These are phyloP conservation scores for Mnemiopsis leidyi DNA, from an alignment of 37 sponge, comb jelly and placozoan species.

Conservation along the genomic window DNA sequence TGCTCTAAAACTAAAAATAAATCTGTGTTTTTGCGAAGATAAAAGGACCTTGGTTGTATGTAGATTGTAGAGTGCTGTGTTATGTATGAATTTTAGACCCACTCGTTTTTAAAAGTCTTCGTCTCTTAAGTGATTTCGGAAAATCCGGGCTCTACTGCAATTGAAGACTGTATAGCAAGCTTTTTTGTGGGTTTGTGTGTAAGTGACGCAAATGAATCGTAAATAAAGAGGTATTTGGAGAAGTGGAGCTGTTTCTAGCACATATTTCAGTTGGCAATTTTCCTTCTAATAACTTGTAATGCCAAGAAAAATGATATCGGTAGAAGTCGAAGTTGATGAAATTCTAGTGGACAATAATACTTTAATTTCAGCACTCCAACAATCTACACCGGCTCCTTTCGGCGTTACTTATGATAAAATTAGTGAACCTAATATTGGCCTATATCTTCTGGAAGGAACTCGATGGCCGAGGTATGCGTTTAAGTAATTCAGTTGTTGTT, in stretches of 20 bases:
- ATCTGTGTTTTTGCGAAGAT: no score
- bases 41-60: no score
- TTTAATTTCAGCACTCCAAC: not conserved
- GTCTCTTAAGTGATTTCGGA: not conserved
- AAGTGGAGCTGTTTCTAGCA: no score
- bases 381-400: not conserved
- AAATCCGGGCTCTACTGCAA: not conserved
- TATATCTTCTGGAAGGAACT: not conserved
- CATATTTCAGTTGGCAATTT: no score
- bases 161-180: not conserved
- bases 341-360: no score
- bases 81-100: no score
- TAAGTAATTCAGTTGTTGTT: not conserved
- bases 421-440: not conserved
- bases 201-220: not conserved
- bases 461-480: not conserved
- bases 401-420: not conserved
- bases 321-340: no score
- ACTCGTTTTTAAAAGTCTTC: no score
- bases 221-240: not conserved
- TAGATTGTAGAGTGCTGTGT: no score
- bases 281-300: no score
- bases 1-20: no score
- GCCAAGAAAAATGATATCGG: no score
- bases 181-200: not conserved